phyloP scores from a whole-genome alignment of 1,140 invertebrate species.

The Leptinotarsa texana region DNA sequence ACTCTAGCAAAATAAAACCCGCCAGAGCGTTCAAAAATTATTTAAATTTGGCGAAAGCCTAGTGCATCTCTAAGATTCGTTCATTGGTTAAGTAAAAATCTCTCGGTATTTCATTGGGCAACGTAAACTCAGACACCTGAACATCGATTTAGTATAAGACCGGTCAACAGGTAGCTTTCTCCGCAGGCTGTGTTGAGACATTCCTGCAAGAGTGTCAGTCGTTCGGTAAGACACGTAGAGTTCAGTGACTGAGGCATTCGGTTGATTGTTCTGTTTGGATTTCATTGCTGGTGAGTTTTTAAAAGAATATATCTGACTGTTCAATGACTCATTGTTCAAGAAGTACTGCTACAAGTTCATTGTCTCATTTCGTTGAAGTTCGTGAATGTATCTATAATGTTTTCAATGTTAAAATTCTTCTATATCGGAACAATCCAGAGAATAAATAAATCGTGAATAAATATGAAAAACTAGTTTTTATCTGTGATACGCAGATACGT shows the following conservation, averaged over 20 bases:
- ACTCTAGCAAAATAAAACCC: constrained; percentile 3
- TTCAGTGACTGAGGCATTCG: neutral
- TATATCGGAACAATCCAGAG: too few relatives aligned
- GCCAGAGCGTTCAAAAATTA: constrained; percentile 9
- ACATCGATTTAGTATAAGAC: constrained; percentile 45
- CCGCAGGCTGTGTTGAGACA: constrained; percentile 19
- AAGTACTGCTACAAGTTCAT: too few relatives aligned
- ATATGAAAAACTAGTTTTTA: too few relatives aligned
- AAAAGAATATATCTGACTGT: too few relatives aligned
- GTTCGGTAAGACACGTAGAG: neutral
- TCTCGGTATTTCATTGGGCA: constrained; percentile 33
- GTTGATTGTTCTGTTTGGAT: neutral
- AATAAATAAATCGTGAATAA: too few relatives aligned
- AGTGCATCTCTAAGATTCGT: neutral
- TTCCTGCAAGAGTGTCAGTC: neutral
- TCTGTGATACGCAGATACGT: too few relatives aligned
- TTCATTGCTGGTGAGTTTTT: neutral
- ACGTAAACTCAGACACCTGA: constrained; percentile 39
- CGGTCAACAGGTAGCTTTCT: constrained; percentile 21
- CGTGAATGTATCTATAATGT: too few relatives aligned
- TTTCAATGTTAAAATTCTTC: too few relatives aligned
- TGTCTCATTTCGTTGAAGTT: too few relatives aligned
- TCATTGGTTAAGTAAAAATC: constrained; percentile 36
- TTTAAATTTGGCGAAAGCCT: constrained; percentile 18
- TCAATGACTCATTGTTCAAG: too few relatives aligned